phyloP scores from a whole-genome alignment of 2,113 vertebrate genomes.

The Oenanthe melanoleuca region DNA sequence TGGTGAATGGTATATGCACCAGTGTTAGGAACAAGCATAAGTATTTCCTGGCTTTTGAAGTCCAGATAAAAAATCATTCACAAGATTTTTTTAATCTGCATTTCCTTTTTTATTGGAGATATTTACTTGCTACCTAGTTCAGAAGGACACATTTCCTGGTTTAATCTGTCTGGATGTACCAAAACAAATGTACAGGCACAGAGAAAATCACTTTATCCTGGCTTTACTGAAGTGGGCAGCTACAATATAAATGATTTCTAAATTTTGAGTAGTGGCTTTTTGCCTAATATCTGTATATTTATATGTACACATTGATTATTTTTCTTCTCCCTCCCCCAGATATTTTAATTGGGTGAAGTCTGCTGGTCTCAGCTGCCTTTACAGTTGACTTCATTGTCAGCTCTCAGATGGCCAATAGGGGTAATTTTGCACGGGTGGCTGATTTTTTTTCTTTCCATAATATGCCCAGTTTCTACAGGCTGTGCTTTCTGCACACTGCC shows the following conservation, averaged over 20 bases:
- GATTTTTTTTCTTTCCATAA: conserved; percentile 26
- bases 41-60: background rate
- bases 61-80: background rate
- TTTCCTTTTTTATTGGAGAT: background rate
- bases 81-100: background rate
- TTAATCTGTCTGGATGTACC: background rate
- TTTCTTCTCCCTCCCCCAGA: background rate
- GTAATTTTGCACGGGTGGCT: conserved; percentile 37
- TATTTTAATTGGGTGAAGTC: conserved; percentile 24
- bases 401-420: conserved; percentile 58
- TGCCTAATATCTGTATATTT: background rate
- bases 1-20: background rate
- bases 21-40: background rate
- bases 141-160: background rate
- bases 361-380: conserved; percentile 64
- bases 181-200: background rate
- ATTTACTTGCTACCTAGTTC: background rate
- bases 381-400: conserved; percentile 48
- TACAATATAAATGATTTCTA: background rate
- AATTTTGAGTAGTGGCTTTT: background rate
- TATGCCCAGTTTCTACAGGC: background rate
- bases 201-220: background rate
- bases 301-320: background rate
- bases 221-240: background rate
- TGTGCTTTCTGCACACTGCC: background rate